Evolutionary conservation across 1,140 invertebrate species (phyloP), one percentile per base, ranked within the genome.

Genomic region (Ericerus pela): DNA sequence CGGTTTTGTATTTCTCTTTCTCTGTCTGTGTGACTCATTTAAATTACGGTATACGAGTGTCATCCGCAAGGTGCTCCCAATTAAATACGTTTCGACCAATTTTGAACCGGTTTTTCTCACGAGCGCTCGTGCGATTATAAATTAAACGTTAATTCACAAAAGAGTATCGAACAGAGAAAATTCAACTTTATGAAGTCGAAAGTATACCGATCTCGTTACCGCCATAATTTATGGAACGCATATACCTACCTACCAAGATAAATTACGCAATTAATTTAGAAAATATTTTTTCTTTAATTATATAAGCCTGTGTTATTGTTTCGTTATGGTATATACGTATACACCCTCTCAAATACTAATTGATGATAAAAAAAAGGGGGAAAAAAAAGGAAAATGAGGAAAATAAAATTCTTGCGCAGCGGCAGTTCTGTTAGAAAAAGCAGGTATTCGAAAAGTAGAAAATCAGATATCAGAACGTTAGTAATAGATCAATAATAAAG

Each of bases 71-170:
- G 41, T 47, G 41, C 41, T 47, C 41, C 41, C 41, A 47, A 47
- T 47, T 47, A 47, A 47, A 47, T 47, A 24, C 41, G 22, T 47
- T 47, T 47, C 41, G n/a, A n/a, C n/a, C n/a, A 47, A 47, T 47
- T 47, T 47, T 47, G 41, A 47, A 47, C 41, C 41, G 41, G 41
- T 47, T 47, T 47, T 47, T 47, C 41, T 47, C 41, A 47, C 41
- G 41, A 47, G 41, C 41, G 41, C 41, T 47, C 41, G 41, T 47
- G 41, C 41, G 41, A 47, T 47, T 47, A 47, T 47, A 47, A 47
- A 47, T 47, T 47, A 47, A 47, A 47, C 22, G 41, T 47, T 47
- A 47, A 47, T 47, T 47, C 26, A 47, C 41, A 47, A 47, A 24
- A 47, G 41, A 47, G 41, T 47, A 47, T 47, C 26, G 41, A 47